Percentiles rank a stretch among this genome's conserved stretches.
Conservation (phyloP, 92 coral and sea anemone species). For the Heteractis magnifica region DNA sequence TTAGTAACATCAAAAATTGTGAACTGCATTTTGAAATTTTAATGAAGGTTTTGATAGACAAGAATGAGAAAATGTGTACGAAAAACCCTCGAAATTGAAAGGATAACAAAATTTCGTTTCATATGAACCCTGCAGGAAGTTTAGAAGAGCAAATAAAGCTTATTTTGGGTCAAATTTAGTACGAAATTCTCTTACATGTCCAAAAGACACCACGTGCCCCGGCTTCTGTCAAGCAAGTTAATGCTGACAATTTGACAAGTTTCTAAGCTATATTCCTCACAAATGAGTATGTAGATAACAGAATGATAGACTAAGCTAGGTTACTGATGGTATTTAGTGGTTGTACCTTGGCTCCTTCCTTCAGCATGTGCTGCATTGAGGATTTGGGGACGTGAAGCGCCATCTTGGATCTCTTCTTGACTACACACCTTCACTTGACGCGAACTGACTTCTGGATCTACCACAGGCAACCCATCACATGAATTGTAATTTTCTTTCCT, state of each 20-base stretch:
- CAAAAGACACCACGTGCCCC: conserved; percentile 2
- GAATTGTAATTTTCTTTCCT: background rate
- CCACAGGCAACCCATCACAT: conserved; percentile 38
- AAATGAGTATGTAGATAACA: background rate
- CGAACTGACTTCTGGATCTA: conserved; percentile 59
- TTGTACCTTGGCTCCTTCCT: conserved; percentile 96
- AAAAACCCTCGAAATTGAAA: background rate
- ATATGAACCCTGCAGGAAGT: background rate
- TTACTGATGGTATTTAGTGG: background rate
- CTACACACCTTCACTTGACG: conserved; percentile 34
- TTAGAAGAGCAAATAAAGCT: background rate
- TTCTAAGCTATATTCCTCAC: background rate
- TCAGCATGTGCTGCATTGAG: conserved; percentile 94
- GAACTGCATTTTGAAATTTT: no score
- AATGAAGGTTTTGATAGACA: background rate
- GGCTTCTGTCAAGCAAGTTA: conserved; percentile 17
- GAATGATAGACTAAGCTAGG: conserved; percentile 5
- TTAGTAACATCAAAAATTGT: no score
- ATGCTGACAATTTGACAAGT: conserved; percentile 9
- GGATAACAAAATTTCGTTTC: background rate
- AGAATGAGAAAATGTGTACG: background rate
- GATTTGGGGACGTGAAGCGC: conserved; percentile 97
- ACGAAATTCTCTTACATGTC: background rate
- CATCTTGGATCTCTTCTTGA: conserved; percentile 68
- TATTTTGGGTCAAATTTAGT: background rate